These are phyloP conservation scores for Drosophila nigritarsus DNA, from an alignment of 2,888 invertebrate species.

Conservation along the genomic window DNA sequence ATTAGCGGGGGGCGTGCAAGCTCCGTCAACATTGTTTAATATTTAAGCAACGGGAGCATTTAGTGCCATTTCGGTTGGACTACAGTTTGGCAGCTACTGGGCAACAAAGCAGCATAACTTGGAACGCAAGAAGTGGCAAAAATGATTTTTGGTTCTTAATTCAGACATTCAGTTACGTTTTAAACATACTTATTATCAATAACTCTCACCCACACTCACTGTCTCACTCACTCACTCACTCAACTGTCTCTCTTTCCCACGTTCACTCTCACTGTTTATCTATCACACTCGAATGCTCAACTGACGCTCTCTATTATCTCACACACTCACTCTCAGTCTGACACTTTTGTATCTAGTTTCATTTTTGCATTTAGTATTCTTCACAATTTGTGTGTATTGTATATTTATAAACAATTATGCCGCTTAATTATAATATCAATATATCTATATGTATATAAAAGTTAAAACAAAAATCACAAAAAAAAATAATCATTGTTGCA, in stretches of 20 bases:
- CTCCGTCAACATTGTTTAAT: conserved; percentile 64
- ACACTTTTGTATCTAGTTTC: conserved; percentile 80
- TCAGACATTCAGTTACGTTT: conserved; percentile 58
- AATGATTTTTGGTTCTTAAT: conserved; percentile 79
- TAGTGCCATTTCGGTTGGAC: conserved; percentile 68
- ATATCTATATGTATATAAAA: conserved; percentile 46
- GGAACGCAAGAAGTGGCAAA: conserved; percentile 25
- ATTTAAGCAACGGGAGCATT: conserved; percentile 66
- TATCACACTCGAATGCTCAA: conserved; percentile 26
- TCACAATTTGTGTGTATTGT: conserved; percentile 81
- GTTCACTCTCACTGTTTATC: conserved; percentile 17
- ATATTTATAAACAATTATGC: conserved; percentile 81
- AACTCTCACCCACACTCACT: conserved; percentile 41
- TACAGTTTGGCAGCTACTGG: conserved; percentile 51
- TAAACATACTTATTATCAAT: conserved; percentile 38
- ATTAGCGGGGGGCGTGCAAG: conserved; percentile 34
- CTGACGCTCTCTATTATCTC: conserved; percentile 41
- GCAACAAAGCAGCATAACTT: conserved; percentile 6
- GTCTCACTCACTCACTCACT: conserved; percentile 31
- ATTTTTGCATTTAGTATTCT: conserved; percentile 82
- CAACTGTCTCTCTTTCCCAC: conserved; percentile 35
- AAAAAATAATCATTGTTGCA: conserved; percentile 50
- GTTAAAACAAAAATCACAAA: conserved; percentile 56
- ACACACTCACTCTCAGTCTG: conserved; percentile 71
- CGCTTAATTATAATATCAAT: conserved; percentile 75